Evolutionary conservation across 2,888 invertebrate genomes (phyloP).

Genomic region (Fragum whitleyi): DNA sequence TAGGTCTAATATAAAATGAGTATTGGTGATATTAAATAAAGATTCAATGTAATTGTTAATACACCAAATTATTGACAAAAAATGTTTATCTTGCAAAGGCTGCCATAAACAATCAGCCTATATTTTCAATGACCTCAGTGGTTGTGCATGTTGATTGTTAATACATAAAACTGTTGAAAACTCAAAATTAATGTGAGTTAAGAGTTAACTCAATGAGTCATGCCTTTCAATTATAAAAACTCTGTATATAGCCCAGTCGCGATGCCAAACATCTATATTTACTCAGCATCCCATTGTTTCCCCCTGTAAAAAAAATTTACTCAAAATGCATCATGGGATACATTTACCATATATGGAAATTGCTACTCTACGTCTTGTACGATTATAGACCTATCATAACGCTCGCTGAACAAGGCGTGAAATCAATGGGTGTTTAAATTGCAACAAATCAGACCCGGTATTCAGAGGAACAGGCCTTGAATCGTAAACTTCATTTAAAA

Average conservation of each 20-base stretch:
- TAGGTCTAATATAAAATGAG: too few relatives aligned
- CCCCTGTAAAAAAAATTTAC: slow-evolving; percentile 19
- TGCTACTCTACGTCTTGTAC: slow-evolving; percentile 57
- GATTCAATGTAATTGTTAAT: too few relatives aligned
- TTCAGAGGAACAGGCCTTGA: slow-evolving; percentile 3
- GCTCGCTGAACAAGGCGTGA: slow-evolving; percentile 51
- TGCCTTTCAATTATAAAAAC: neutral
- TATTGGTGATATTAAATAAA: too few relatives aligned
- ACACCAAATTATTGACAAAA: too few relatives aligned
- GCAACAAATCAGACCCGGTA: slow-evolving; percentile 58
- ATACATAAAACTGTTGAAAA: too few relatives aligned
- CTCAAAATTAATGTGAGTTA: neutral
- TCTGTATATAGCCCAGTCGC: neutral
- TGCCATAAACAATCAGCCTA: too few relatives aligned
- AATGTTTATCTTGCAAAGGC: too few relatives aligned
- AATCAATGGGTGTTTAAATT: slow-evolving; percentile 67
- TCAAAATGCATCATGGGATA: slow-evolving; percentile 54
- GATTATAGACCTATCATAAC: slow-evolving; percentile 55
- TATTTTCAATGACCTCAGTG: too few relatives aligned
- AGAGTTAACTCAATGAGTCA: slow-evolving; percentile 21
- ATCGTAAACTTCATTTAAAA: slow-evolving; percentile 44
- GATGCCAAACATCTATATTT: slow-evolving; percentile 59
- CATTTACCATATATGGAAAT: slow-evolving; percentile 64
- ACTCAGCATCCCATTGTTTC: slow-evolving; percentile 63
- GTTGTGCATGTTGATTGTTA: too few relatives aligned